Evolutionary conservation across 2,113 vertebrate genomes (phyloP), one percentile per base, ranked within the genome.

Genomic region (Scopus umbretta): DNA sequence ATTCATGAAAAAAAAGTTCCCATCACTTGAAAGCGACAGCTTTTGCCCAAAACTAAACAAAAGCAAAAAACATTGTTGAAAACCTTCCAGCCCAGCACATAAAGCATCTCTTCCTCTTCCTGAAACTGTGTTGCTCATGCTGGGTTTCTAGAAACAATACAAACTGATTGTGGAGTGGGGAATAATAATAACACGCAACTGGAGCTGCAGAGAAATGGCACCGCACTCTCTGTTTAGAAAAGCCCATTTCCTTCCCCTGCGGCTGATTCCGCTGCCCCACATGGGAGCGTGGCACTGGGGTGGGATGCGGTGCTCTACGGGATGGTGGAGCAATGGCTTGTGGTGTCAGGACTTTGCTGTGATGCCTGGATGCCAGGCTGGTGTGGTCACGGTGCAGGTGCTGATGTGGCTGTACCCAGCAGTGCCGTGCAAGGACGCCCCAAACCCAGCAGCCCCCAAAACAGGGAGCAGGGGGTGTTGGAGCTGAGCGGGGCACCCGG

Each of bases 401-500:
- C 68, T 0, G 2, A 14, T 6, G 45, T 29, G 56, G 72, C 58
- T 1, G 3, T 16, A 18, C 13, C 19, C 4, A 7, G 45, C n/a
- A 27, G 30, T 1, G 4, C 32, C 4, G 1, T 9, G 15, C 25
- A 14, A 15, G 55, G 58, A 11, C 13, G 11, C 15, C 88, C 72
- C 76, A 23, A 67, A 34, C 3, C 15, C 72, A 58, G 71, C 66
- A 32, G 70, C 32, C 30, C 49, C 65, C 3, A 0, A 27, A 1
- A 7, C 0, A 1, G 10, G 45, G 56, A 17, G 61, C 34, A 7
- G 25, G 21, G 76, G 40, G 38, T 59, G 32, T 36, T 2, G 4
- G 25, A n/a, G 53, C 49, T 0, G 0, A 16, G 36, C 0, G 1
- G 40, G n/a, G 9, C n/a, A 10, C 10, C 32, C 0, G 0, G 49